Conservation (phyloP, 2,113 vertebrate species). For the Salvelinus namaycush region DNA sequence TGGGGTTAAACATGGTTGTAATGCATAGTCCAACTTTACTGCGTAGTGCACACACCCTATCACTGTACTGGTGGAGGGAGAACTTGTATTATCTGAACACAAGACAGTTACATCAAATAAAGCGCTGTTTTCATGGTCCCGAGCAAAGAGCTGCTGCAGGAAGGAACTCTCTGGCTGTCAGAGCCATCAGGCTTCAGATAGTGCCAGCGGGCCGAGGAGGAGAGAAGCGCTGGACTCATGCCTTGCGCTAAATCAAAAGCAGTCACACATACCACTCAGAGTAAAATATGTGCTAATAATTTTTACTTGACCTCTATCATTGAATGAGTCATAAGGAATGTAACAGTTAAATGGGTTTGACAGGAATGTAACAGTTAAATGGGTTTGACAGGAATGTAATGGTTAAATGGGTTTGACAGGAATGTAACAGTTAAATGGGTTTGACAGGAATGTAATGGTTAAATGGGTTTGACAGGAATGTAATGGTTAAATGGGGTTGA, state of each 20-base stretch:
- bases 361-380: no score
- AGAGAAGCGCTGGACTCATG: constrained; percentile 10
- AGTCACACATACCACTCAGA: constrained; percentile 9
- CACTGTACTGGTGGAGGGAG: neutral
- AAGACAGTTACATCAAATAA: no score
- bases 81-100: no score
- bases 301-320: neutral
- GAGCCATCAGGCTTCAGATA: constrained; percentile 5
- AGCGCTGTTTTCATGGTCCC: neutral
- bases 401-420: no score
- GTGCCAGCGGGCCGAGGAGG: constrained; percentile 26
- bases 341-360: neutral
- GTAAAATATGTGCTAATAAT: constrained; percentile 31
- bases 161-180: neutral
- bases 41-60: neutral
- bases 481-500: no score
- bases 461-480: no score
- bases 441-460: no score
- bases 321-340: neutral
- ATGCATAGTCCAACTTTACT: neutral
- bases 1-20: neutral
- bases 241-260: constrained; percentile 21
- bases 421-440: no score
- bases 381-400: neutral
- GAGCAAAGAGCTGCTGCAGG: neutral